Base-by-base conservation (phyloP, 2,888 invertebrate species). In the Spicauda simplicius region DNA sequence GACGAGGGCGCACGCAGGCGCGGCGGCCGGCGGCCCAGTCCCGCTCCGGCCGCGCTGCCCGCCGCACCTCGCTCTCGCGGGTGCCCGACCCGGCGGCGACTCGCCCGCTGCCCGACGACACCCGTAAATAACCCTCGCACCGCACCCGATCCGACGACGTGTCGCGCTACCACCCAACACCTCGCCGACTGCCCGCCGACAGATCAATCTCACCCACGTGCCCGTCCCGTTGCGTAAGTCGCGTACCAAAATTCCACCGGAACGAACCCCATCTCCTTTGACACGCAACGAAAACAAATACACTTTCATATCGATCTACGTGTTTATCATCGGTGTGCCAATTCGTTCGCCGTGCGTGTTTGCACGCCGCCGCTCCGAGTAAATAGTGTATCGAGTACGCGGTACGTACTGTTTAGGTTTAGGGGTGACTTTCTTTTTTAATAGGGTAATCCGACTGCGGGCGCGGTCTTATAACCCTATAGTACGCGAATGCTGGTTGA, bases 41-140 rank as follows among this genome's bases (percentile, higher is more conserved):
- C 86, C 88, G 90, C 87, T 86, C 84, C 83, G 90, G 88, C 90
- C 89, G 90, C 86, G 88, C 80, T 76, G 88, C 84, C 83, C 82
- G 89, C 85, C 85, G 87, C 88, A 87, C 89, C 82, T 81, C 81
- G 82, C 84, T 80, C 78, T 73, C 80, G 85, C 84, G 87, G 86
- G 79, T 80, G 77, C 84, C 76, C 82, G 78, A 82, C 84, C 59
- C 84, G 86, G 90, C 89, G 89, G 88, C 87, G 85, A 87, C 87
- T 84, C 86, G 87, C 80, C 80, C 84, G 85, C 84, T 83, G 81
- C 77, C 80, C 79, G 73, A 80, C 80, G 79, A 80, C 75, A 76
- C 75, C 75, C 70, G 75, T 70, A 76, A 74, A 75, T 72, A 72
- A 64, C 69, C 71, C 71, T 64, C 57, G 55, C 61, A 59, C 70